phyloP scores from a whole-genome alignment of 1,140 invertebrate species.

The Phymastichus coffea region DNA sequence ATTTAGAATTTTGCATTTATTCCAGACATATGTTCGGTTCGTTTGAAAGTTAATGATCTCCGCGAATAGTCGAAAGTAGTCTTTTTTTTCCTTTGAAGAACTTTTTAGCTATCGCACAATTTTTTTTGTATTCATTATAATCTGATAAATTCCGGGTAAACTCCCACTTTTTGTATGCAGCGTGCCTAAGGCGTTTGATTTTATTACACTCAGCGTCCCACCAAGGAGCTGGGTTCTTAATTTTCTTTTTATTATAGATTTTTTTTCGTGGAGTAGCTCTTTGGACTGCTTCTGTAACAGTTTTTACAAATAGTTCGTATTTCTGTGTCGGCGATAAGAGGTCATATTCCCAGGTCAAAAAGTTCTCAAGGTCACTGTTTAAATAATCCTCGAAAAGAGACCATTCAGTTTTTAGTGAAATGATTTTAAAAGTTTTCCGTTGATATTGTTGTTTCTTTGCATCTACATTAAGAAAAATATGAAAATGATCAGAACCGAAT shows the following conservation, averaged over 20 bases:
- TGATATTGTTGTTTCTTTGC: too few relatives aligned
- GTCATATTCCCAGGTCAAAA: neutral
- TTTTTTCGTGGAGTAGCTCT: neutral
- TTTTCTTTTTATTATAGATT: neutral
- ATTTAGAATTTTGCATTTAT: neutral
- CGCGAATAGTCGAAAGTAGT: neutral
- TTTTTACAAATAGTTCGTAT: neutral
- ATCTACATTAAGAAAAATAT: too few relatives aligned
- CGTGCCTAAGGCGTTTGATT: neutral
- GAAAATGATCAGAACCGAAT: too few relatives aligned
- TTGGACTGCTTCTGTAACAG: neutral
- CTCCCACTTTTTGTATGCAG: neutral
- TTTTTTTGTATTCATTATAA: neutral
- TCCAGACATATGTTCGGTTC: neutral
- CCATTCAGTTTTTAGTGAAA: too few relatives aligned
- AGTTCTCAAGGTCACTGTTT: neutral
- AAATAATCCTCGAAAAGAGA: neutral
- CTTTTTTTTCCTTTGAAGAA: neutral
- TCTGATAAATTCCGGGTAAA: neutral
- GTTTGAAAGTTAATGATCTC: neutral
- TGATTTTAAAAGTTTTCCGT: too few relatives aligned
- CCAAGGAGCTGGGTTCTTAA: neutral
- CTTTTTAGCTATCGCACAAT: neutral
- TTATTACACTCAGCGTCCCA: neutral
- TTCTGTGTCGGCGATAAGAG: neutral